Evolutionary conservation across 2,797 vertebrate genomes (phyloP), one percentile per base, ranked within the genome.

Genomic region (Pseudopleuronectes americanus): DNA sequence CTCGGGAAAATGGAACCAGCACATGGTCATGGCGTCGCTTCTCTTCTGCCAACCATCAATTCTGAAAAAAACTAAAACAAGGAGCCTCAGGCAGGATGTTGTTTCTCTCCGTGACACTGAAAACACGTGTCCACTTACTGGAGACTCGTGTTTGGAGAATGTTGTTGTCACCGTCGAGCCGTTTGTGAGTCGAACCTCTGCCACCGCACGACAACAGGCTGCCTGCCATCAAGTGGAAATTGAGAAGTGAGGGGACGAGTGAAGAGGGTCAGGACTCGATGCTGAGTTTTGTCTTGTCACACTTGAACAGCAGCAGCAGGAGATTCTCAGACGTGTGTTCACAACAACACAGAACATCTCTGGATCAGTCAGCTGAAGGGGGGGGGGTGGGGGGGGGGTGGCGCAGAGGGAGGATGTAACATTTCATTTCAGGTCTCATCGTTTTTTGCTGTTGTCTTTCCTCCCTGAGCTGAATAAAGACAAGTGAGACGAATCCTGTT

Each of bases 51-150:
- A 77, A 45, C 31, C 26, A 26, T 26, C 26, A 26, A 26, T 26
- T 26, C 26, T 26, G 4, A 6, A 26, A 26, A 26, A 26, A 1
- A 5, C 4, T n/a, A 26, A 26, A 26, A 26, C 26, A 26, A 26
- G 26, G 26, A 26, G 26, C 26, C 26, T 26, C 26, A 2, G 71
- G 59, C 74, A 62, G 58, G 28, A 38, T 76, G 61, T 64, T 71
- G 26, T 77, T 76, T 77, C 47, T 68, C 57, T 45, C 26, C 0
- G 16, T 43, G 41, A 64, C 45, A 21, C 47, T 70, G 41, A 68
- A 72, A 85, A 77, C 75, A 71, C 77, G 63, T 53, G 70, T 84
- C 69, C 60, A 51, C 71, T 48, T 17, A 10, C 47, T 28, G 76
- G 65, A 52, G 74, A 52, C 64, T 68, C 66, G 6, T 74, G 60